A percentile compares a stretch with the other conserved stretches of the same genome.
Conservation (phyloP, 2,888 invertebrate genomes). For the Automeris io region DNA sequence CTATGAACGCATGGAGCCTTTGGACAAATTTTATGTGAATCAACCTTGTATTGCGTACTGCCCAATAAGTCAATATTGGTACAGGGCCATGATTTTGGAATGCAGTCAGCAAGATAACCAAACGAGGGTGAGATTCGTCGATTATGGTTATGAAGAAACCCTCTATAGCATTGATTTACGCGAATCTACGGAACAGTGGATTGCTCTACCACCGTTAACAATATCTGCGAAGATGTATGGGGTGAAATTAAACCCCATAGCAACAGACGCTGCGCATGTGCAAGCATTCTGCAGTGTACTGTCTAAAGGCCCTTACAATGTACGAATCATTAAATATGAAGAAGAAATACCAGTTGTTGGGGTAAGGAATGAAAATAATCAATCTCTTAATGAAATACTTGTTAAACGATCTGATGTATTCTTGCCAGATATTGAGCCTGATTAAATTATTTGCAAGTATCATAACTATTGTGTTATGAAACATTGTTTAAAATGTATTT, state of each 20-base stretch:
- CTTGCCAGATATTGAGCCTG: too few species aligned
- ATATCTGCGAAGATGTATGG: conserved; percentile 66
- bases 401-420: too few species aligned
- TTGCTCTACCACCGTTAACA: conserved; percentile 68
- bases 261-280: conserved; percentile 38
- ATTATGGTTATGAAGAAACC: conserved; percentile 82
- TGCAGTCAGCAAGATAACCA: conserved; percentile 49
- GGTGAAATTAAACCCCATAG: conserved; percentile 40
- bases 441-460: too few species aligned
- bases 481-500: too few species aligned
- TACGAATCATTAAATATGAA: conserved; percentile 35
- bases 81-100: conserved; percentile 80
- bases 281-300: conserved; percentile 40
- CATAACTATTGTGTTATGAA: too few species aligned
- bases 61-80: conserved; percentile 81
- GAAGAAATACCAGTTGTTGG: conserved; percentile 41
- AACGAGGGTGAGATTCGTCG: conserved; percentile 82
- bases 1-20: conserved; percentile 49
- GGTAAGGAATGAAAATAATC: conserved; percentile 35
- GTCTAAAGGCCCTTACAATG: conserved; percentile 46
- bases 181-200: conserved; percentile 67
- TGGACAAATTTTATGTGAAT: conserved; percentile 62
- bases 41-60: conserved; percentile 80
- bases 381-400: conserved; percentile 46
- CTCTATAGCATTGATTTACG: conserved; percentile 61